A percentile compares a stretch with the other conserved stretches of the same genome.
Conservation (phyloP, 2,113 vertebrate genomes). For the Octodon degus region DNA sequence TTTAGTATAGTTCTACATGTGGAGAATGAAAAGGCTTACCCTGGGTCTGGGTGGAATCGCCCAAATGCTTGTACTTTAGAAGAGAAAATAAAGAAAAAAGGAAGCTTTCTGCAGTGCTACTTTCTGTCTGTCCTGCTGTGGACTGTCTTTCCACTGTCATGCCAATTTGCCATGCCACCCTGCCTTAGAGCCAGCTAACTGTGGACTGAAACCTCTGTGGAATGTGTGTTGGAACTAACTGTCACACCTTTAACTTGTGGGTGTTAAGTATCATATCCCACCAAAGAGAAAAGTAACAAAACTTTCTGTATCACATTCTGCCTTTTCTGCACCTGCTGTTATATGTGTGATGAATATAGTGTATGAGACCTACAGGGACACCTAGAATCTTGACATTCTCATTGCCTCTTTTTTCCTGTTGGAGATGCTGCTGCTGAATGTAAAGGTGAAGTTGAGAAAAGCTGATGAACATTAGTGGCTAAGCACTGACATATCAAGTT, state of each 20-base stretch:
- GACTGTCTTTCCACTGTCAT: neutral
- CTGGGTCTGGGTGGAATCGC: neutral
- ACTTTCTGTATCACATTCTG: fast-evolving
- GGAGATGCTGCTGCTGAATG: too few relatives aligned
- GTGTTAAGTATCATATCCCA: neutral
- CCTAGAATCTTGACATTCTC: neutral
- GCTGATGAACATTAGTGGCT: neutral
- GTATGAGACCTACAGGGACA: fast-evolving
- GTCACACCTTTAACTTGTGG: neutral
- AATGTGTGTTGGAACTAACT: neutral
- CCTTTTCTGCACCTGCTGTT: neutral
- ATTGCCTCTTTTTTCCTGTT: neutral
- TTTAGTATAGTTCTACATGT: neutral
- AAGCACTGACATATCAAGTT: neutral
- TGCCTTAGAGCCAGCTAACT: neutral
- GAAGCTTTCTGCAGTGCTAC: neutral
- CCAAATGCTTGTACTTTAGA: neutral
- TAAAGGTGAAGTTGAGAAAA: neutral
- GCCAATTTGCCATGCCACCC: neutral
- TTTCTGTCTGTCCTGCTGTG: neutral
- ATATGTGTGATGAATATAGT: neutral
- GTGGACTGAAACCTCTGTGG: neutral
- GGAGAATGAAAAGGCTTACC: neutral
- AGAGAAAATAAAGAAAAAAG: neutral
- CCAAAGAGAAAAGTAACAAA: neutral